Base-by-base conservation (phyloP, 2,888 invertebrate genomes). In the Pseudococcus longispinus region DNA sequence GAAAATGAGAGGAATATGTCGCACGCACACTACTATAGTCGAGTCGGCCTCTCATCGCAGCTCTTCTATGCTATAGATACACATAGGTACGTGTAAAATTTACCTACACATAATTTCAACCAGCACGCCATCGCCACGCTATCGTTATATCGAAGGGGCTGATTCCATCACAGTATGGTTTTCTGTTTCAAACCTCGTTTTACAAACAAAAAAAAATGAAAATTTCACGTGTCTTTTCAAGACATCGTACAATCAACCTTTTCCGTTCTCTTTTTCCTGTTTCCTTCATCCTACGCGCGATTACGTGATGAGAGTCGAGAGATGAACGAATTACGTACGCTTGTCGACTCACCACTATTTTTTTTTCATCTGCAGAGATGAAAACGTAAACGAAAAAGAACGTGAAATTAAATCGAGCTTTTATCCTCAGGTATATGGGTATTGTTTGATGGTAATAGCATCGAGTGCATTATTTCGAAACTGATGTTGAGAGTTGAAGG, bases 271-370 rank as follows among this genome's bases (percentile, higher is more conserved):
- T 32, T 15, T 18, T 70, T 70, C 70, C 70, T 70, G 70, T 70
- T 70, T 70, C 70, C 29, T 70, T 29, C 70, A 18, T 29, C 70
- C 70, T 29, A 70, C 70, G 70, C 70, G 32, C 70, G 70, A 70
- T 70, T 70, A 70, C 70, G 70, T 70, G 70, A 29, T 32, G 70
- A 29, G 18, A 70, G 29, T 70, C 26, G 13, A 18, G 70, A 70
- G 29, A 15, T 29, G 15, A 70, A 70, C 32, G 29, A 60, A 23
- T 60, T 60, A 60, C 60, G 11, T 51, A 60, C 60, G 60, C 60
- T 23, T 23, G 23, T 60, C 60, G 23, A 20, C 4, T 51, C 51
- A 23, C 23, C n/a, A n/a, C 23, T 60, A 1, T 60, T 60, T 55
- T 55, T n/a, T n/a, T 55, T 20, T 55, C n/a, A 5, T 32, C 32